Evolutionary conservation across 2,888 invertebrate species (phyloP), one percentile per base, ranked within the genome.

Genomic region (Antheraea yamamai): DNA sequence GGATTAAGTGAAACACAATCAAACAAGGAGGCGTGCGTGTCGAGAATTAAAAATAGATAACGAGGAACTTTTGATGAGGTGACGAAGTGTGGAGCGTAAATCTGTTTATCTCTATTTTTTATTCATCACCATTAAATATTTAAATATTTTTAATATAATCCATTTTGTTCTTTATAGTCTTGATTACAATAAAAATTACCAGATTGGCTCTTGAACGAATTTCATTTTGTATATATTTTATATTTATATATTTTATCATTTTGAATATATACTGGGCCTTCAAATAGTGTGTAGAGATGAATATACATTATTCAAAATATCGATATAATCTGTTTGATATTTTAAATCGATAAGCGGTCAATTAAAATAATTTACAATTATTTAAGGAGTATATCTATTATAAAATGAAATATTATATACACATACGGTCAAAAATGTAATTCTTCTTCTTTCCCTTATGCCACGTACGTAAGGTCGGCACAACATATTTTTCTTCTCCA

Each of bases 1-100:
- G 92, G 89, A 90, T 92, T 92, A 91, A 92, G 92, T 93, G 90
- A 92, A 94, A 93, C 91, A 91, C 89, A 91, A 90, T 92, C 91
- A 91, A 92, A 91, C 89, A 89, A 90, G 88, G 87, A 88, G 88
- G 86, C 88, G 89, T 88, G 87, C 88, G 90, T 89, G 90, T 83
- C 82, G 82, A 78, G 87, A 87, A 89, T 88, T 86, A 85, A 83
- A 88, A 91, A 87, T 84, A 87, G 84, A 87, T 84, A 84, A 84
- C 85, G 81, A 79, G 79, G 16, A 81, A 77, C 84, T 81, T 81
- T 84, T 81, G 81, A 84, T 84, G 80, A 79, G 80, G 85, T 83
- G 83, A 82, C 83, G 80, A 82, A 83, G 81, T 82, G 82, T 82
- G 79, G 76, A 82, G 80, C 79, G 77, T 39, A 85, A 87, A 88